A percentile compares a stretch with the other conserved stretches of the same genome.
Evolutionary conservation across 1,140 invertebrate species (phyloP).

Genomic region (Drosophila chauvacae): DNA sequence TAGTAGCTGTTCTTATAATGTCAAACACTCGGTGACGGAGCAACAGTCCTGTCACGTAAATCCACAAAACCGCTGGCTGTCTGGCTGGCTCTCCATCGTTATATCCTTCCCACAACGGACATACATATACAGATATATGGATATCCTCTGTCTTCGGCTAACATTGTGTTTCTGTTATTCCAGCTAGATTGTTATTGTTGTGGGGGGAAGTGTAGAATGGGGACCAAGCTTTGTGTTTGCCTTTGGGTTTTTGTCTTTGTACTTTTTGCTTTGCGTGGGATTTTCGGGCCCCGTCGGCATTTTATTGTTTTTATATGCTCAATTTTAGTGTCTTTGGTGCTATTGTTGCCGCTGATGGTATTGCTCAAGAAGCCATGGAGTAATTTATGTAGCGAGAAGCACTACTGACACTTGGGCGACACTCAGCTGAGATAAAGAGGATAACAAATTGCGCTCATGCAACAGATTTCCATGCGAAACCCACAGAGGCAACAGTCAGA

Average conservation of each 20-base stretch:
- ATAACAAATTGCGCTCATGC: slow-evolving; percentile 80
- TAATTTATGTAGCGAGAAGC: slow-evolving; percentile 80
- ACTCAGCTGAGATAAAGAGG: slow-evolving; percentile 81
- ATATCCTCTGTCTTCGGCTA: slow-evolving; percentile 24
- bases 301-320: slow-evolving; percentile 59
- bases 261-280: slow-evolving; percentile 13
- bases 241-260: slow-evolving; percentile 21
- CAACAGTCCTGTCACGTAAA: slow-evolving; percentile 52
- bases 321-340: slow-evolving; percentile 51
- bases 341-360: slow-evolving; percentile 41
- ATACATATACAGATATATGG: background rate
- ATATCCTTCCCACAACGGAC: slow-evolving; percentile 3
- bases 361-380: slow-evolving; percentile 63
- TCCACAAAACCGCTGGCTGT: slow-evolving; percentile 21
- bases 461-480: slow-evolving; percentile 76
- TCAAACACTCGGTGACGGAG: slow-evolving; percentile 14
- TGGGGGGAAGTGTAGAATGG: background rate
- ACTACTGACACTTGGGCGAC: slow-evolving; percentile 75
- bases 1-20: slow-evolving; percentile 11
- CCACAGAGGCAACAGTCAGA: slow-evolving; percentile 28
- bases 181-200: slow-evolving; percentile 30
- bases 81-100: slow-evolving; percentile 1
- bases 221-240: slow-evolving; percentile 12
- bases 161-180: slow-evolving; percentile 17
- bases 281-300: slow-evolving; percentile 15